Conservation (phyloP, 2,797 vertebrate genomes). For the Girardinus metallicus region DNA sequence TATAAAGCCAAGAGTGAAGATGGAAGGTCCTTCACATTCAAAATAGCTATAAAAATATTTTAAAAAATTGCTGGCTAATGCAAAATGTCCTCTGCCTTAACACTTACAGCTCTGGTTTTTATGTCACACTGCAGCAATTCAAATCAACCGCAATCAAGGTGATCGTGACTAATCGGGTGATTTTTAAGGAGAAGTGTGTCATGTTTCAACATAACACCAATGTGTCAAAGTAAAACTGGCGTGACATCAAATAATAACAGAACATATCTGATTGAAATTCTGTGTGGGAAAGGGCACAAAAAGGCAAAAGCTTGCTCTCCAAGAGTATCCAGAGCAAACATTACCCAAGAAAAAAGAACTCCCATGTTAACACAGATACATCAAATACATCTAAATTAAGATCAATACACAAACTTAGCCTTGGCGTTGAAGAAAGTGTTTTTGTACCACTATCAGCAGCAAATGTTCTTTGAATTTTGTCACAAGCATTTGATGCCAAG, state of each 20-base stretch:
- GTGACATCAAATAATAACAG: conserved; percentile 11
- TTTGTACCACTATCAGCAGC: conserved; percentile 43
- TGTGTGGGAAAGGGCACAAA: conserved; percentile 2
- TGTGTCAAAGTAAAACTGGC: background rate
- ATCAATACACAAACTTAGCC: conserved; percentile 32
- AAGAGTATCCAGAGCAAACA: conserved; percentile 47
- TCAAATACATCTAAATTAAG: conserved; percentile 34
- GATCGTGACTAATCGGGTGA: conserved; percentile 5
- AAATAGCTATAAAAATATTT: background rate
- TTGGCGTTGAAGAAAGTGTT: conserved; percentile 47
- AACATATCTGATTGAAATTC: conserved; percentile 38
- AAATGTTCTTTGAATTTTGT: conserved; percentile 53
- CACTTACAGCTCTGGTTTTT: background rate
- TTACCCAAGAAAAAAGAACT: conserved; percentile 42
- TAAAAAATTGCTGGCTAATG: background rate
- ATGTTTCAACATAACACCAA: conserved; percentile 11
- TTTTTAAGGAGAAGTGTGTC: background rate
- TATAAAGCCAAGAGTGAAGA: conserved; percentile 17
- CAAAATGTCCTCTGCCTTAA: background rate
- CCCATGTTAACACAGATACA: conserved; percentile 55
- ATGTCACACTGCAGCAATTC: background rate
- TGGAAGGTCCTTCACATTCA: background rate
- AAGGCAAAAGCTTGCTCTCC: conserved; percentile 8
- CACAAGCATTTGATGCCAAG: conserved; percentile 46
- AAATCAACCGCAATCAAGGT: conserved; percentile 10